Evolutionary conservation across 2,888 invertebrate species (phyloP).

Genomic region (Zaprionus bogoriensis): DNA sequence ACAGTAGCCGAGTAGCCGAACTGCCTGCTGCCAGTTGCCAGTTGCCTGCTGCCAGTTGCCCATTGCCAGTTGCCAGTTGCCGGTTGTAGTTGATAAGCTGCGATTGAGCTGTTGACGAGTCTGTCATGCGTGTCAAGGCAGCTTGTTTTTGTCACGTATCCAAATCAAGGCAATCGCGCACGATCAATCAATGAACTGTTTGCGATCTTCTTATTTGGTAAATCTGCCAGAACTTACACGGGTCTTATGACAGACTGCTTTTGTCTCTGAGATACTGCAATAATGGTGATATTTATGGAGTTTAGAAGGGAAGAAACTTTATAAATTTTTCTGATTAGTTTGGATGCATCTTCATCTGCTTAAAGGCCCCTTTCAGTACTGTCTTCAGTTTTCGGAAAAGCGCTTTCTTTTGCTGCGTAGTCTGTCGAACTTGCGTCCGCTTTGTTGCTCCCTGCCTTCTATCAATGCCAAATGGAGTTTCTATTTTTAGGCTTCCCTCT

Average conservation of each 20-base stretch:
- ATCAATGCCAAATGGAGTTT: not conserved
- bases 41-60: not conserved
- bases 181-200: not conserved
- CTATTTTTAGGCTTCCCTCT: not conserved
- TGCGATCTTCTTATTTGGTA: not conserved
- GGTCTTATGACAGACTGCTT: not conserved
- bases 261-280: not conserved
- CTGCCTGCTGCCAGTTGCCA: conserved; percentile 8
- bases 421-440: not conserved
- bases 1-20: conserved; percentile 45
- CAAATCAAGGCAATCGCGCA: not conserved
- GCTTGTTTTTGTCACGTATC: not conserved
- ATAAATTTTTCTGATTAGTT: not conserved
- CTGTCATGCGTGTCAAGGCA: not conserved
- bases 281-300: not conserved
- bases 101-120: conserved; percentile 42
- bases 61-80: conserved; percentile 14
- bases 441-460: not conserved
- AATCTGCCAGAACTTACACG: not conserved
- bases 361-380: not conserved
- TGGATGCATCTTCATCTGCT: not conserved
- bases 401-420: not conserved
- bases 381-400: not conserved
- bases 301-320: not conserved
- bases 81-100: conserved; percentile 7